These are phyloP conservation scores for Mirounga angustirostris DNA, from an alignment of 2,113 vertebrate species.

Conservation along the genomic window DNA sequence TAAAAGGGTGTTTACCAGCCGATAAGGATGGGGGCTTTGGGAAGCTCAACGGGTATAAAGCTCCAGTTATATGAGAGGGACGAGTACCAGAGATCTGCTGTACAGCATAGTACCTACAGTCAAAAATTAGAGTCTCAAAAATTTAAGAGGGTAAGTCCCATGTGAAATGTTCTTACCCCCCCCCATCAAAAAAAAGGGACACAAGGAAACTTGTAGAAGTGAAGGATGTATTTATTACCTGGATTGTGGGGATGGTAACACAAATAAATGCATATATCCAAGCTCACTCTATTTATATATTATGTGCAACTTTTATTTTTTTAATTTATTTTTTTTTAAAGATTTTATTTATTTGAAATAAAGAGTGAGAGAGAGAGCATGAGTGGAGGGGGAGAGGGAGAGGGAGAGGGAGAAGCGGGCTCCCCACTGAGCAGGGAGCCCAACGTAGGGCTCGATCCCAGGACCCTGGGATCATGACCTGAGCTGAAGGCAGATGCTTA, in stretches of 20 bases:
- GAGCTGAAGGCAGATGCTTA: too few species aligned
- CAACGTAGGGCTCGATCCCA: too few species aligned
- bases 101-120: neutral
- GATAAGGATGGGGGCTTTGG: neutral
- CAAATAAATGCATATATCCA: neutral
- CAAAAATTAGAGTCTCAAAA: neutral
- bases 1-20: neutral
- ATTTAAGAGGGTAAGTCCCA: neutral
- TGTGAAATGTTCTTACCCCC: neutral
- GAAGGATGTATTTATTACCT: neutral
- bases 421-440: neutral
- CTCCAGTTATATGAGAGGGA: neutral
- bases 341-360: neutral
- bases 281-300: neutral
- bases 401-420: neutral
- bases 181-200: neutral
- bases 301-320: neutral
- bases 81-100: neutral
- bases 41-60: neutral
- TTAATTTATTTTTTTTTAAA: neutral
- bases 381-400: neutral
- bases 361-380: neutral
- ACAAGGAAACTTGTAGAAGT: neutral
- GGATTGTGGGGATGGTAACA: neutral
- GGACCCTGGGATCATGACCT: neutral